These are phyloP conservation scores for Rhipidura dahli DNA, from an alignment of 2,113 vertebrate species.

Conservation along the genomic window DNA sequence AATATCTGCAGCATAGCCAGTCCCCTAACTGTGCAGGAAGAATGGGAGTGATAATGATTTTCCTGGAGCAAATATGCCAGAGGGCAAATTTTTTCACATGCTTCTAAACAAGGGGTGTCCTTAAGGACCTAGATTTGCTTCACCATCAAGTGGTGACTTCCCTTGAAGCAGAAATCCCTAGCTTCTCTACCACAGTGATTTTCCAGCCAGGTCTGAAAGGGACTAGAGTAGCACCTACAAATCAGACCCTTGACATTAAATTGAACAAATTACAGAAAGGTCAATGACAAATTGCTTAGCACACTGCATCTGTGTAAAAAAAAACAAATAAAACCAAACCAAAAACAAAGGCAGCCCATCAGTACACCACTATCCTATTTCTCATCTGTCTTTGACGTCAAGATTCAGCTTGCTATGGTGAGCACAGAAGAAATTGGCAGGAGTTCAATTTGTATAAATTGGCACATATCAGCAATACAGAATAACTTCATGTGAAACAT, in stretches of 20 bases:
- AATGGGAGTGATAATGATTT: background rate
- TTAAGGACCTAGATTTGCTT: background rate
- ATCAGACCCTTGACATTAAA: background rate
- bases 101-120: background rate
- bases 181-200: background rate
- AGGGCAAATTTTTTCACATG: background rate
- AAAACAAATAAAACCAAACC: background rate
- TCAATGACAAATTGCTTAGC: background rate
- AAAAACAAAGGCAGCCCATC: background rate
- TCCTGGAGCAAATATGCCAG: background rate
- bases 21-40: background rate
- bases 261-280: background rate
- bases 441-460: background rate
- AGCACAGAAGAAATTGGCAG: background rate
- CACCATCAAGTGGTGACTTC: background rate
- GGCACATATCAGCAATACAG: background rate
- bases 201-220: background rate
- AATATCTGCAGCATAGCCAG: background rate
- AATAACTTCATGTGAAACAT: background rate
- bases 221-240: background rate
- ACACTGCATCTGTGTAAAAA: background rate
- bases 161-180: background rate
- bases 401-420: background rate
- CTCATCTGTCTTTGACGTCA: background rate
- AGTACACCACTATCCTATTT: background rate